phyloP scores from a whole-genome alignment of 1,140 invertebrate species.

The Atta texana region DNA sequence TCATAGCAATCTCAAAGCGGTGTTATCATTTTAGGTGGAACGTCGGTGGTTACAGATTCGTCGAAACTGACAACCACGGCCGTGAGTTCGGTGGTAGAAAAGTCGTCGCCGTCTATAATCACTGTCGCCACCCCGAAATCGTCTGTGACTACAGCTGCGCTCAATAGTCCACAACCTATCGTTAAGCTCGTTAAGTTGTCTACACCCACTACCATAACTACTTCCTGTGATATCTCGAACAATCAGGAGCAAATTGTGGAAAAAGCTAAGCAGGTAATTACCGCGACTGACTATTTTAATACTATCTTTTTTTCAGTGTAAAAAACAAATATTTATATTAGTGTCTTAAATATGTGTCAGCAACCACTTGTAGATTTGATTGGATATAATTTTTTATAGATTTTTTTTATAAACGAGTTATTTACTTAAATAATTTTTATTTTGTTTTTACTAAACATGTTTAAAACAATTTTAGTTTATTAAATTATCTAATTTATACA shows the following conservation, averaged over 20 bases:
- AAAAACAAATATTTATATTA: not conserved
- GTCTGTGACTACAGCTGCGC: constrained; percentile 59
- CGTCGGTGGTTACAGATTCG: constrained; percentile 86
- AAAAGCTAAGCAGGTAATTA: constrained; percentile 92
- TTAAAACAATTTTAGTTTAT: not conserved
- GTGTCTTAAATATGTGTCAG: not conserved
- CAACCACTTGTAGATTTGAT: not conserved
- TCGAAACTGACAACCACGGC: constrained; percentile 73
- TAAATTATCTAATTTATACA: not conserved
- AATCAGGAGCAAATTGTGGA: constrained; percentile 94
- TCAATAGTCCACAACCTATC: constrained; percentile 85
- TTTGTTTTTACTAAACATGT: not conserved
- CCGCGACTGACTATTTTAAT: not conserved
- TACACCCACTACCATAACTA: constrained; percentile 79
- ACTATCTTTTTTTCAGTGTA: not conserved
- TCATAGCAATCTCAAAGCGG: not conserved
- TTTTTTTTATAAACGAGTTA: not conserved
- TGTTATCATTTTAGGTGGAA: constrained; percentile 85
- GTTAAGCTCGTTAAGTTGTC: constrained; percentile 85
- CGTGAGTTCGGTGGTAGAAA: constrained; percentile 66
- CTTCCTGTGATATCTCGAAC: constrained; percentile 81
- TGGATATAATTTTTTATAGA: not conserved
- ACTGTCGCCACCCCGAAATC: constrained; percentile 76
- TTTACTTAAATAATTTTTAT: not conserved
- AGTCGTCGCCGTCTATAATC: constrained; percentile 45